Evolutionary conservation across 2,113 vertebrate genomes (phyloP).

Genomic region (Rhinolophus ferrumequinum): DNA sequence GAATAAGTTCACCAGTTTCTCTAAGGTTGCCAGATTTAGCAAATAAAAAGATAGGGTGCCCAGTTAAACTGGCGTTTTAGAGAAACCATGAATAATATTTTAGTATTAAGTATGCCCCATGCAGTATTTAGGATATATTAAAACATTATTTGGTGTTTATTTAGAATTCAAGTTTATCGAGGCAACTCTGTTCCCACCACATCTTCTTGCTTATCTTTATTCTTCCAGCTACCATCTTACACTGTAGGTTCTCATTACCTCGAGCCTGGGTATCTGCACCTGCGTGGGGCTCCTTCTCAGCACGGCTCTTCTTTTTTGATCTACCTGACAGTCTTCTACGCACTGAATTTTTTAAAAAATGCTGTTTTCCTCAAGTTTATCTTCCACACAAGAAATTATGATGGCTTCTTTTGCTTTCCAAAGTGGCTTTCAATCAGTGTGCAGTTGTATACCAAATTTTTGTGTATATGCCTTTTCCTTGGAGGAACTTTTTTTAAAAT

Average conservation of each 20-base stretch:
- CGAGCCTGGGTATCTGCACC: neutral
- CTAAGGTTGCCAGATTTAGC: neutral
- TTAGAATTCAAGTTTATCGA: neutral
- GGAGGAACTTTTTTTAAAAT: neutral
- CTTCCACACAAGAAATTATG: neutral
- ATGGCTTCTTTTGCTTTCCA: neutral
- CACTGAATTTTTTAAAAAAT: neutral
- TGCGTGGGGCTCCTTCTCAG: neutral
- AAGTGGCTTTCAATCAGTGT: neutral
- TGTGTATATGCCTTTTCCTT: neutral
- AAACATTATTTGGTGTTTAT: neutral
- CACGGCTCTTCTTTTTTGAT: neutral
- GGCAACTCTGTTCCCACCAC: neutral
- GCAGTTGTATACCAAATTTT: neutral
- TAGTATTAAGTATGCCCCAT: neutral
- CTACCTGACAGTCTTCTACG: neutral
- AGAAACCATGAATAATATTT: neutral
- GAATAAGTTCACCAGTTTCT: neutral
- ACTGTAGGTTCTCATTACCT: neutral
- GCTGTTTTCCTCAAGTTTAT: slow-evolving; percentile 10
- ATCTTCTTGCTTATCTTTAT: neutral
- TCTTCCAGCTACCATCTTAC: neutral
- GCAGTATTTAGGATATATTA: neutral
- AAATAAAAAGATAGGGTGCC: neutral
- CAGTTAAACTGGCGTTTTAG: neutral